phyloP scores from a whole-genome alignment of 2,888 invertebrate genomes.

The Embidobia sp. region DNA sequence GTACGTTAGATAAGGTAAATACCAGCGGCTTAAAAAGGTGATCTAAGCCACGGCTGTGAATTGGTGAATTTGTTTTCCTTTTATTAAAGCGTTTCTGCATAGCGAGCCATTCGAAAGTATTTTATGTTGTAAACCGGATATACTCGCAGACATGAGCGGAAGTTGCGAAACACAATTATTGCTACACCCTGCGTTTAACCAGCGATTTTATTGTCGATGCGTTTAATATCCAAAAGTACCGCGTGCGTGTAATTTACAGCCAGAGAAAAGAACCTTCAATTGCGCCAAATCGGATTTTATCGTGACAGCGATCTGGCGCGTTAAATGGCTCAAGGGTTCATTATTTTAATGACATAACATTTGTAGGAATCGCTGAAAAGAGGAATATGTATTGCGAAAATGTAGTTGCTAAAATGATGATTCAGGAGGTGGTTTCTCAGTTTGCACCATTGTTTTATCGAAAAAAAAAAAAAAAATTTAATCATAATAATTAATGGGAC shows the following conservation, averaged over 20 bases:
- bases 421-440: too few species aligned
- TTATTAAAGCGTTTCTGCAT: background rate
- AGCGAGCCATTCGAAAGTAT: conserved; percentile 31
- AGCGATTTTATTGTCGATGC: conserved; percentile 20
- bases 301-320: background rate
- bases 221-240: conserved; percentile 22
- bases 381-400: background rate
- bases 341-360: conserved; percentile 1
- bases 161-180: conserved; percentile 74
- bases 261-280: background rate
- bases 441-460: too few species aligned
- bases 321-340: background rate
- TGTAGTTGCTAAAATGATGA: background rate
- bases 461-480: too few species aligned
- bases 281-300: background rate
- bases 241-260: background rate
- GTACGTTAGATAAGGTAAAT: too few species aligned
- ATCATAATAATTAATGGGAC: too few species aligned
- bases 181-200: conserved; percentile 44
- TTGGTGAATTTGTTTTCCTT: background rate
- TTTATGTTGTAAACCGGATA: conserved; percentile 66
- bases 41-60: conserved; percentile 4
- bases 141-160: conserved; percentile 68
- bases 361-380: background rate
- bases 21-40: background rate